phyloP scores from a whole-genome alignment of 2,888 invertebrate genomes.

The Cephus runcator region DNA sequence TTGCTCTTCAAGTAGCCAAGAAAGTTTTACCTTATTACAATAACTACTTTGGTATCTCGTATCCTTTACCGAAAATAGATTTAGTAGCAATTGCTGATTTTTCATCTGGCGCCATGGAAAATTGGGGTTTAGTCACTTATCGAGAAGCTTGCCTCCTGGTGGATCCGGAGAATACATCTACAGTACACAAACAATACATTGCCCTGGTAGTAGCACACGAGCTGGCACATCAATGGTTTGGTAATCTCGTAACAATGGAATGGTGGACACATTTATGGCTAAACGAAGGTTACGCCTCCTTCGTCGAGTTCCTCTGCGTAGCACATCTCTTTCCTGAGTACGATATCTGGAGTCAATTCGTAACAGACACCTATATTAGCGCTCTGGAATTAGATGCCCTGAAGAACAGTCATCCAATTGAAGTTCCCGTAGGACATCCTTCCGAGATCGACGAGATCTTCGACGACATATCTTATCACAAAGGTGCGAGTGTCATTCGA shows the following conservation, averaged over 20 bases:
- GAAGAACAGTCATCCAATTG: conserved; percentile 95
- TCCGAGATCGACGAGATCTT: conserved; percentile 97
- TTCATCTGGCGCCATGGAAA: conserved; percentile 97
- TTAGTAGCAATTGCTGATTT: conserved; percentile 96
- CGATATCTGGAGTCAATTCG: conserved; percentile 97
- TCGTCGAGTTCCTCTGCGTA: conserved; percentile 95
- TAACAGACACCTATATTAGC: conserved; percentile 85
- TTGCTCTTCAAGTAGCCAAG: conserved; percentile 92
- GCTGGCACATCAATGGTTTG: conserved; percentile 98
- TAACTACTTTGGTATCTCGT: conserved; percentile 93
- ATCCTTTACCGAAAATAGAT: conserved; percentile 96
- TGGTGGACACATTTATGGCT: conserved; percentile 98
- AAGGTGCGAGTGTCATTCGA: conserved; percentile 93
- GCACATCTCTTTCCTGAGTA: conserved; percentile 93
- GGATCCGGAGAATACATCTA: conserved; percentile 90
- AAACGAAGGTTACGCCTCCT: conserved; percentile 96
- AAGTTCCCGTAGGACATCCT: conserved; percentile 94
- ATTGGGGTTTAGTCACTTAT: conserved; percentile 84
- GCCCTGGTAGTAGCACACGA: conserved; percentile 93
- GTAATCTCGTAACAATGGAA: conserved; percentile 97
- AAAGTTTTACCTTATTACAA: conserved; percentile 94
- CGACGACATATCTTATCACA: conserved; percentile 96
- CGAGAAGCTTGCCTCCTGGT: conserved; percentile 91
- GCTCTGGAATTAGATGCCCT: conserved; percentile 89
- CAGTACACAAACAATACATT: conserved; percentile 84